Percentiles rank a stretch among this genome's conserved stretches.
phyloP scores from a whole-genome alignment of 2,797 vertebrate species.

The Eremophila alpestris region DNA sequence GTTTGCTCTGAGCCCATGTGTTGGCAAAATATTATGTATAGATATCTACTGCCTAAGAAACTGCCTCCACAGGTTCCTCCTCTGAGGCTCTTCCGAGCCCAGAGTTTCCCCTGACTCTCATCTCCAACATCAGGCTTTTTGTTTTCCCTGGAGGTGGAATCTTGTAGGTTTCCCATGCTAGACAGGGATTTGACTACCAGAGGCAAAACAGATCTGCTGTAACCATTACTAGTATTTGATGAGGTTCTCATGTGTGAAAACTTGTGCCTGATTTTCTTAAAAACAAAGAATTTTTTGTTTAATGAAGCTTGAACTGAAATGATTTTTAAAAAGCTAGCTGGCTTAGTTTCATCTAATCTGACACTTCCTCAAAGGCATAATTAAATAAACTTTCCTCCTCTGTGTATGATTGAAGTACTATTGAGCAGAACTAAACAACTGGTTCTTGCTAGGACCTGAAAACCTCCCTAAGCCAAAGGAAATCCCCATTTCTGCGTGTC shows the following conservation, averaged over 20 bases:
- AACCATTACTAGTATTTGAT: background rate
- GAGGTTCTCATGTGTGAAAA: background rate
- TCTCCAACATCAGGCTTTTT: background rate
- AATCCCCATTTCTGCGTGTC: background rate
- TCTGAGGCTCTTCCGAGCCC: background rate
- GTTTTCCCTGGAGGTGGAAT: background rate
- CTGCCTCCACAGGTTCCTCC: background rate
- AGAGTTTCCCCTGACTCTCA: background rate
- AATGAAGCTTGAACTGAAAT: background rate
- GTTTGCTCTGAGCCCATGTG: background rate
- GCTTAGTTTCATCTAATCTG: background rate
- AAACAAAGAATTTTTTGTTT: background rate
- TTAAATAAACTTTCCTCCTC: background rate
- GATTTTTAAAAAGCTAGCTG: background rate
- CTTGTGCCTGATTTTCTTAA: background rate
- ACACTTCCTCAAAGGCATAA: background rate
- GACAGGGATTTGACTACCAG: background rate
- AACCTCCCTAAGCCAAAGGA: background rate
- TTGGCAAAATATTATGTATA: background rate
- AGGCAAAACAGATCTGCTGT: background rate
- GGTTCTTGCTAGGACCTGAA: background rate
- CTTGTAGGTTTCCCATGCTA: background rate
- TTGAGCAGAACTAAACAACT: background rate
- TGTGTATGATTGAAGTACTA: fast-evolving
- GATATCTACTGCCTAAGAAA: background rate